These are phyloP conservation scores for Spialia ferax DNA, from an alignment of 2,888 invertebrate species.

Conservation along the genomic window DNA sequence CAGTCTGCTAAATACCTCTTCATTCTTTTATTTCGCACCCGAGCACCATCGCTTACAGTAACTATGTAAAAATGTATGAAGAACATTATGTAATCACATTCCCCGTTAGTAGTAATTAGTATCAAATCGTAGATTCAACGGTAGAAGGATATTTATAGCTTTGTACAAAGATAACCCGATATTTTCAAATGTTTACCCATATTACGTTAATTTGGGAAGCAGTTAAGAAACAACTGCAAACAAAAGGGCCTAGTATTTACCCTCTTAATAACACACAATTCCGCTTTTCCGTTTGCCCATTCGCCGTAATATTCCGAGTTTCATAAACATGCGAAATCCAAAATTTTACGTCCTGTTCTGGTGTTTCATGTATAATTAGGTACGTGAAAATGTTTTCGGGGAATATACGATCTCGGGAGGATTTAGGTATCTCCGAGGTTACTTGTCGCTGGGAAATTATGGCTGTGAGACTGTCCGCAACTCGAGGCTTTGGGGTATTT, in stretches of 20 bases:
- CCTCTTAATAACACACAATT: slow-evolving; percentile 35
- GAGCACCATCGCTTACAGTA: too few species aligned
- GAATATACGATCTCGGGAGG: slow-evolving; percentile 41
- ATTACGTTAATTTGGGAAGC: slow-evolving; percentile 25
- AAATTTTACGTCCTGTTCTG: slow-evolving; percentile 38
- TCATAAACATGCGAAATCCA: slow-evolving; percentile 30
- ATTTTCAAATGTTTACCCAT: slow-evolving; percentile 6
- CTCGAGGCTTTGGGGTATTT: slow-evolving; percentile 33
- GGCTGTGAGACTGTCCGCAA: slow-evolving; percentile 34
- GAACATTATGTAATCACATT: too few species aligned
- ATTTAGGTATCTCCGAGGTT: slow-evolving; percentile 38
- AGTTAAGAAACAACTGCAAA: slow-evolving; percentile 35
- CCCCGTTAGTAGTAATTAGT: too few species aligned
- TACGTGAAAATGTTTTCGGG: slow-evolving; percentile 37
- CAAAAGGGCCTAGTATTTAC: slow-evolving; percentile 25
- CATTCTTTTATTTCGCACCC: too few species aligned
- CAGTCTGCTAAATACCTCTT: too few species aligned
- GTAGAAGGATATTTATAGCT: neutral
- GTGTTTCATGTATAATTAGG: slow-evolving; percentile 43
- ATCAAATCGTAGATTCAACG: neutral
- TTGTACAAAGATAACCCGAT: slow-evolving; percentile 4
- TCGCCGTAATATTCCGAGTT: slow-evolving; percentile 27
- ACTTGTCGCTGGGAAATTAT: slow-evolving; percentile 44
- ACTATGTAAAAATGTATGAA: too few species aligned
- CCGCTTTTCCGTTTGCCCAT: slow-evolving; percentile 16